phyloP scores from a whole-genome alignment of 2,888 invertebrate genomes.

The Gibbula magus region DNA sequence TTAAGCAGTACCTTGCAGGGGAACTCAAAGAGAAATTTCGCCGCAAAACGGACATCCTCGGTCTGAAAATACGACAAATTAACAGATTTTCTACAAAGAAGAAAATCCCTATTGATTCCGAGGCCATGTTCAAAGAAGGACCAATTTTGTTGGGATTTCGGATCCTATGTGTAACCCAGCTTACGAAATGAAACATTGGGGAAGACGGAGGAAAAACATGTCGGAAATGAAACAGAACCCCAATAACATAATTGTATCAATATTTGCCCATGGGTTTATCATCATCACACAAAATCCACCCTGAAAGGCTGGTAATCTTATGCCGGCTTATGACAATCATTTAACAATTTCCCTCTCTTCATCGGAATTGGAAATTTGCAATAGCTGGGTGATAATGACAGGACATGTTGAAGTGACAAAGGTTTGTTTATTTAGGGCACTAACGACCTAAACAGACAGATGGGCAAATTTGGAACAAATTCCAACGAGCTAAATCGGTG shows the following conservation, averaged over 20 bases:
- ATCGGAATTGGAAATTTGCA: conserved; percentile 5
- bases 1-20: background rate
- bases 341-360: background rate
- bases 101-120: conserved; percentile 39
- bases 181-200: conserved; percentile 21
- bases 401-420: background rate
- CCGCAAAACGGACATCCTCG: background rate
- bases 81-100: conserved; percentile 35
- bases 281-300: conserved; percentile 3
- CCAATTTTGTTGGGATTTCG: conserved; percentile 20
- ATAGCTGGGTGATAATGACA: background rate
- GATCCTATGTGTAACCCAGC: conserved; percentile 20
- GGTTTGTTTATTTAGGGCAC: background rate
- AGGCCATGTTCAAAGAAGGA: conserved; percentile 8
- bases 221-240: conserved; percentile 22
- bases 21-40: background rate
- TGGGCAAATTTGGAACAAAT: too few species aligned
- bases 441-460: background rate
- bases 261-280: conserved; percentile 29
- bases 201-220: conserved; percentile 9
- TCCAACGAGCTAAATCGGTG: too few species aligned
- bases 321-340: background rate
- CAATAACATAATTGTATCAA: conserved; percentile 36
- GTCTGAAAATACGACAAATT: conserved; percentile 35
- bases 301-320: conserved; percentile 2